Conservation (phyloP, 2,888 invertebrate genomes). For the Imbricaverruca yamaguchii region DNA sequence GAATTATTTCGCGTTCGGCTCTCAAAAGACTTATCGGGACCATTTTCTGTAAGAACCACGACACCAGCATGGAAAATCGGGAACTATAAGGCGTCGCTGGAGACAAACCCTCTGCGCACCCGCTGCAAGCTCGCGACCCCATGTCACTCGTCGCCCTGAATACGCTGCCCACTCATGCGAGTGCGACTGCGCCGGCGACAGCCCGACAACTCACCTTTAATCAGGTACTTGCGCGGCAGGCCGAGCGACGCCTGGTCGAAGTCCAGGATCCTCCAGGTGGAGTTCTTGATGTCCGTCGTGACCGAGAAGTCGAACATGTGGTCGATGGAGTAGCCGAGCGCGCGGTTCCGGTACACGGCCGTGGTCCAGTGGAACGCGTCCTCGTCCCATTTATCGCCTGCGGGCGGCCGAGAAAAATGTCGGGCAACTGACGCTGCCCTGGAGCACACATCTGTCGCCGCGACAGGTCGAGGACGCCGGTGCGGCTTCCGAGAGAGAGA, state of each 20-base stretch:
- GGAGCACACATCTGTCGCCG: neutral
- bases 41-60: no score
- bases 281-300: constrained; percentile 81
- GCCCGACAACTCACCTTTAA: constrained; percentile 52
- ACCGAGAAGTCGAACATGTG: constrained; percentile 86
- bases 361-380: constrained; percentile 68
- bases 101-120: no score
- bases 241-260: constrained; percentile 81
- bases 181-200: no score
- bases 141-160: no score
- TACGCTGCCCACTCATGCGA: no score
- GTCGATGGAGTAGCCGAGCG: constrained; percentile 75
- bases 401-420: neutral
- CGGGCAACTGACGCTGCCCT: no score
- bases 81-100: no score
- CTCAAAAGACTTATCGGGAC: no score
- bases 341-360: constrained; percentile 71
- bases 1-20: no score
- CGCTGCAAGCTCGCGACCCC: no score
- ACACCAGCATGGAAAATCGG: no score
- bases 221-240: constrained; percentile 67
- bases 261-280: constrained; percentile 75
- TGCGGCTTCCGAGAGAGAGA: neutral
- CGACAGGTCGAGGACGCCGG: neutral
- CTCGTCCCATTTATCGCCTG: constrained; percentile 59